phyloP scores from a whole-genome alignment of 2,797 vertebrate species.

The Holocentrus rufus region DNA sequence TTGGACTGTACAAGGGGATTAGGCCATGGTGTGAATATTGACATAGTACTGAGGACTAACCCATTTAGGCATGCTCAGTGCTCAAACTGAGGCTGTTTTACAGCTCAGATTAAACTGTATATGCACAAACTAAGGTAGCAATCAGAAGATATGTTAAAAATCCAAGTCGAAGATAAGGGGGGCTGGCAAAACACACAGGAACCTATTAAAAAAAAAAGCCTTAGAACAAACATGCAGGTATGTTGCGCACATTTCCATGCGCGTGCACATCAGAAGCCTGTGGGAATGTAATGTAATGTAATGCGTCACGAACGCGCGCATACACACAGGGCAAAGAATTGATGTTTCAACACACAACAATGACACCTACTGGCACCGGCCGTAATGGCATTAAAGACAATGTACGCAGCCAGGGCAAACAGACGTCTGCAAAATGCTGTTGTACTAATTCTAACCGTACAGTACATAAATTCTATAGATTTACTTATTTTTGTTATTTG shows the following conservation, averaged over 20 bases:
- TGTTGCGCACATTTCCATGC: not conserved
- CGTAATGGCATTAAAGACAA: not conserved
- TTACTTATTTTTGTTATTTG: no score
- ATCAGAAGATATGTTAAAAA: not conserved
- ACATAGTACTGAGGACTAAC: not conserved
- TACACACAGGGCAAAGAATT: not conserved
- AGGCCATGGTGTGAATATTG: slow-evolving; percentile 3
- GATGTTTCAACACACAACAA: slow-evolving; percentile 21
- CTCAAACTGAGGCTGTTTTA: not conserved
- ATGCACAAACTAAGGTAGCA: not conserved
- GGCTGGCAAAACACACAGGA: not conserved
- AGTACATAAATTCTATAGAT: no score
- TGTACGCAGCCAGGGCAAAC: no score
- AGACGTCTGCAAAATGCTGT: no score
- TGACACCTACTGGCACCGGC: slow-evolving; percentile 56
- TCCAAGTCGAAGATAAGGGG: not conserved
- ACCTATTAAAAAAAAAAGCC: not conserved
- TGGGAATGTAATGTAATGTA: no score
- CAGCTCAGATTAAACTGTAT: not conserved
- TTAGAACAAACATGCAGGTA: not conserved
- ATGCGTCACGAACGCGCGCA: not conserved
- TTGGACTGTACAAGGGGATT: slow-evolving; percentile 26
- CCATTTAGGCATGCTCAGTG: no score
- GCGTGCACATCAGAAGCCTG: not conserved
- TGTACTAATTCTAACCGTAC: no score